Conservation (phyloP, 2,888 invertebrate species). For the Dione juno region DNA sequence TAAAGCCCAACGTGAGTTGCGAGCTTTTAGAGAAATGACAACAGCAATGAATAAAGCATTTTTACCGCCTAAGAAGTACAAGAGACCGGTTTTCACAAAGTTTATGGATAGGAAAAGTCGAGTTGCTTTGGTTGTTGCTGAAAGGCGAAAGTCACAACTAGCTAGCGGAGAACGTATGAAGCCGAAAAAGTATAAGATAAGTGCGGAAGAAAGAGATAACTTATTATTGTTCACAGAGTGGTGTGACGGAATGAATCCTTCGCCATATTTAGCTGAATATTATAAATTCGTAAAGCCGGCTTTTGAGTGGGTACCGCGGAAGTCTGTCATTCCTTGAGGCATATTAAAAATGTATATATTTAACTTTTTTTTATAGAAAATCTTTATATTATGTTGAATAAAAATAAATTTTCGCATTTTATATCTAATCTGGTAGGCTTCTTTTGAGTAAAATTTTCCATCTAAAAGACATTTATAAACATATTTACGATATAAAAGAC, state of each 20-base stretch:
- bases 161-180: slow-evolving; percentile 53
- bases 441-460: neutral
- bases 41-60: slow-evolving; percentile 77
- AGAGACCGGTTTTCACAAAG: slow-evolving; percentile 63
- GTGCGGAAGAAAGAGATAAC: slow-evolving; percentile 66
- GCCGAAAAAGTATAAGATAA: slow-evolving; percentile 62
- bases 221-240: slow-evolving; percentile 72
- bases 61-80: slow-evolving; percentile 64
- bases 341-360: neutral
- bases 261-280: slow-evolving; percentile 66
- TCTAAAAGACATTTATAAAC: neutral
- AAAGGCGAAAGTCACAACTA: slow-evolving; percentile 54
- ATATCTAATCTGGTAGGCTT: slow-evolving; percentile 11
- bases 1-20: slow-evolving; percentile 70
- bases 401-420: neutral
- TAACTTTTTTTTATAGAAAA: neutral
- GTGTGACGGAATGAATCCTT: slow-evolving; percentile 74
- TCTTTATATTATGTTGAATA: neutral
- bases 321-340: slow-evolving; percentile 50
- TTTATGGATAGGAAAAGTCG: slow-evolving; percentile 68
- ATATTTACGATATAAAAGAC: neutral
- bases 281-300: slow-evolving; percentile 65
- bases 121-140: slow-evolving; percentile 56
- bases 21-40: slow-evolving; percentile 74
- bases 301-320: slow-evolving; percentile 58